Evolutionary conservation across 2,888 invertebrate genomes (phyloP), one percentile per base, ranked within the genome.

Genomic region (Eilema griseolum): DNA sequence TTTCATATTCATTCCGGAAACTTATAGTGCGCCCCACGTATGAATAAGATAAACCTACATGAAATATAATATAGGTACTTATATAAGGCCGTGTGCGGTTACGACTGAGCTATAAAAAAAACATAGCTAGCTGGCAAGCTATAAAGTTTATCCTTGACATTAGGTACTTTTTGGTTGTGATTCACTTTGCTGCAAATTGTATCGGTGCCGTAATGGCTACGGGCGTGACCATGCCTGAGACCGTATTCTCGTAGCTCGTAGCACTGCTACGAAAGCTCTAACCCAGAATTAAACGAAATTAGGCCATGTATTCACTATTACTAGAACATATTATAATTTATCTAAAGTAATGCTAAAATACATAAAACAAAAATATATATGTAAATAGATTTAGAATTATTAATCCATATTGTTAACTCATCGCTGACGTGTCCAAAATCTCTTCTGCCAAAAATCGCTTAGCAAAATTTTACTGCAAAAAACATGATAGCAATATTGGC

Each of bases 161-260:
- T 14, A 16, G 41, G 3, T 3, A 59, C 66, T 72, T 31, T 67
- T 61, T 33, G 61, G 72, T 70, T 73, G 41, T 63, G 65, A 81
- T 75, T 65, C 67, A 73, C 73, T 73, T 71, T 82, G 74, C 67
- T 74, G 73, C 82, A 82, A 82, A 67, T 68, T 61, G 41, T 73
- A 64, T 26, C 52, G 77, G 73, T 76, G 81, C 67, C 77, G 59
- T 46, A 60, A 63, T 66, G 79, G 56, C 81, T 81, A 83, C 85
- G 79, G 79, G 10, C 81, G 81, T 80, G 80, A 72, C 64, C 24
- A 70, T 70, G 64, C 72, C 75, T 72, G 79, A 77, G 70, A 72
- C 26, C 67, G 69, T 74, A 73, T 67, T 3, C 41, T 41, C 41
- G 41, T 41, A 41, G 68, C 67, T 75, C 73, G 82, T 75, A 81